Evolutionary conservation across 2,888 invertebrate genomes (phyloP).

Genomic region (Eilema sororculum): DNA sequence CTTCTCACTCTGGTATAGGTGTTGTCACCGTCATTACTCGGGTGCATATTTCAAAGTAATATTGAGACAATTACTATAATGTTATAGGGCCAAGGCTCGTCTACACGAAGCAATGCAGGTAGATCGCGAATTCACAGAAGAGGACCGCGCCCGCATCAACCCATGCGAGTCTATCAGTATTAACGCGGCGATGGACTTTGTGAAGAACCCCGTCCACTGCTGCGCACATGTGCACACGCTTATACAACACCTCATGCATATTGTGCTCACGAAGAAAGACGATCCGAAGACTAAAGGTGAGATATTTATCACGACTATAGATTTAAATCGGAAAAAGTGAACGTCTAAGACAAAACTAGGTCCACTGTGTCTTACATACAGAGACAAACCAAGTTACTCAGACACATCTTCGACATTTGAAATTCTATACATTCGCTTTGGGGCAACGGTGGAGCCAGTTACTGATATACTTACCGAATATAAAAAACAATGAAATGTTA

Average conservation of each 20-base stretch:
- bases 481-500: no score
- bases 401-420: no score
- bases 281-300: conserved; percentile 94
- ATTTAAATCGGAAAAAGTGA: no score
- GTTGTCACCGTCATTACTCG: no score
- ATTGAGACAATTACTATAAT: background rate
- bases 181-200: conserved; percentile 96
- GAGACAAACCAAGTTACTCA: no score
- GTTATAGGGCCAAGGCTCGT: conserved; percentile 95
- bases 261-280: conserved; percentile 94
- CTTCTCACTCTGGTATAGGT: no score
- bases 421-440: no score
- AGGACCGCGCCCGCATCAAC: conserved; percentile 95
- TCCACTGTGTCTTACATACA: no score
- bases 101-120: conserved; percentile 97
- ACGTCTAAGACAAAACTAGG: no score
- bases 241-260: conserved; percentile 94
- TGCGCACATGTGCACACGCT: conserved; percentile 96
- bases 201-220: conserved; percentile 97
- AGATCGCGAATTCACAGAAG: conserved; percentile 94
- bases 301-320: background rate
- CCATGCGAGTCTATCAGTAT: conserved; percentile 97
- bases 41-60: background rate
- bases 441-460: no score
- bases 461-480: no score